Percentiles rank a stretch among this genome's conserved stretches.
Conservation (phyloP, 2,888 invertebrate species). For the Heterodera filipjevi region DNA sequence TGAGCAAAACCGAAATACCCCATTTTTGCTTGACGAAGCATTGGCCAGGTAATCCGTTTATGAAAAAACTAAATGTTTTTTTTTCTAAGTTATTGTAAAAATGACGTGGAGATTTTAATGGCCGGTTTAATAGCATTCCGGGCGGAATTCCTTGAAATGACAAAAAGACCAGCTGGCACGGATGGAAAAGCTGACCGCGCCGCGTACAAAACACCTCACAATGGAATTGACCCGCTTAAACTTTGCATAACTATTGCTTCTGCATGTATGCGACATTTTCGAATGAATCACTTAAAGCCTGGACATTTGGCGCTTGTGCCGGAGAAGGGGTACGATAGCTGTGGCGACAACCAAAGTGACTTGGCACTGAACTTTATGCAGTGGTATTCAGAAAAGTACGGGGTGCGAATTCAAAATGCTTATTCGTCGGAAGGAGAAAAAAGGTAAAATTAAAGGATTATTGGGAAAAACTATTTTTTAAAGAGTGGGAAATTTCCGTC, state of each 20-base stretch:
- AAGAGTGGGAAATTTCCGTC: constrained; percentile 14
- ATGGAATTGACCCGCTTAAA: too few species aligned
- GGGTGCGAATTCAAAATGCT: neutral
- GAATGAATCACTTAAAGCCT: constrained; percentile 11
- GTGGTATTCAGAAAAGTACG: constrained; percentile 16
- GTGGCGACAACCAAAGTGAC: constrained; percentile 1
- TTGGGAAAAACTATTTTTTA: neutral
- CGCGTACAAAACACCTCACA: too few species aligned
- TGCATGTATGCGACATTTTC: constrained; percentile 23
- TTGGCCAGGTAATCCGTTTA: neutral
- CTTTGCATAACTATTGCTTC: neutral
- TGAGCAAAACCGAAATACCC: neutral
- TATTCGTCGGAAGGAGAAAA: neutral
- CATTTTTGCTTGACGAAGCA: constrained; percentile 17
- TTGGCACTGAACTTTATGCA: constrained; percentile 22
- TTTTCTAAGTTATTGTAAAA: too few species aligned
- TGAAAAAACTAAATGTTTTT: neutral
- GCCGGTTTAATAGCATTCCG: neutral
- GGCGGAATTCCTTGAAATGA: too few species aligned
- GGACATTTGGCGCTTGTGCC: constrained; percentile 17
- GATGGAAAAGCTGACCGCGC: neutral
- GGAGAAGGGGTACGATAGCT: constrained; percentile 22
- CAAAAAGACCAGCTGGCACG: too few species aligned
- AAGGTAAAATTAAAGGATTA: neutral
- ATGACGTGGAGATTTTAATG: too few species aligned